A percentile compares a stretch with the other conserved stretches of the same genome.
These are phyloP conservation scores for Fukomys damarensis DNA, from an alignment of 2,113 vertebrate genomes.

Conservation along the genomic window DNA sequence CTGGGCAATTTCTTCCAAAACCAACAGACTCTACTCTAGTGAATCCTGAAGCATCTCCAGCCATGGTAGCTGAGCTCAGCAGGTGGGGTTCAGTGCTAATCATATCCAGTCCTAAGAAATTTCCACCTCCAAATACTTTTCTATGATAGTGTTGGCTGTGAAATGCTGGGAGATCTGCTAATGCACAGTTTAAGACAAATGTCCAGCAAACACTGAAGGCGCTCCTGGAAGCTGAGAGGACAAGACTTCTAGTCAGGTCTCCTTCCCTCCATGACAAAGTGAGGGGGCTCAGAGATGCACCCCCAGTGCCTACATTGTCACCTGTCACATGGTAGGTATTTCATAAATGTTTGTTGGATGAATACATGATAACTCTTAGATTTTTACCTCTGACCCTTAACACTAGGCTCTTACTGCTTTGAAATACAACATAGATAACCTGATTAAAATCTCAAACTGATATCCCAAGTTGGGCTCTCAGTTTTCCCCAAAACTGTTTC, in stretches of 20 bases:
- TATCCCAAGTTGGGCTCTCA: background rate
- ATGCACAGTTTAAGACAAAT: background rate
- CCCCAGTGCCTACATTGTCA: background rate
- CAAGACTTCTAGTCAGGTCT: background rate
- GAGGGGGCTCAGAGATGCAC: background rate
- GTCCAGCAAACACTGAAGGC: background rate
- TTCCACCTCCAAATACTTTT: background rate
- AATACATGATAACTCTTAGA: background rate
- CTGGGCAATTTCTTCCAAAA: background rate
- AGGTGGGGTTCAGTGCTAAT: background rate
- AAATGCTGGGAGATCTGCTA: background rate
- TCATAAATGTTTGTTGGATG: background rate
- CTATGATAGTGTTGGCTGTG: background rate
- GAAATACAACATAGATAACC: too few species aligned
- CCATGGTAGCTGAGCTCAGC: background rate
- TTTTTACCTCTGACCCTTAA: background rate
- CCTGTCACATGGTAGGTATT: accelerated
- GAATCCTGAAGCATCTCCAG: background rate
- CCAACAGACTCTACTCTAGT: background rate
- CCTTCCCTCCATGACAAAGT: background rate
- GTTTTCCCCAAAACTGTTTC: background rate
- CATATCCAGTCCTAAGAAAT: background rate
- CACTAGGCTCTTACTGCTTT: background rate
- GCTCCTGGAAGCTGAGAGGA: background rate
- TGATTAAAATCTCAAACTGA: background rate